Percentiles rank a stretch among this genome's conserved stretches.
Conservation (phyloP, 2,797 vertebrate species). For the Periparus ater region DNA sequence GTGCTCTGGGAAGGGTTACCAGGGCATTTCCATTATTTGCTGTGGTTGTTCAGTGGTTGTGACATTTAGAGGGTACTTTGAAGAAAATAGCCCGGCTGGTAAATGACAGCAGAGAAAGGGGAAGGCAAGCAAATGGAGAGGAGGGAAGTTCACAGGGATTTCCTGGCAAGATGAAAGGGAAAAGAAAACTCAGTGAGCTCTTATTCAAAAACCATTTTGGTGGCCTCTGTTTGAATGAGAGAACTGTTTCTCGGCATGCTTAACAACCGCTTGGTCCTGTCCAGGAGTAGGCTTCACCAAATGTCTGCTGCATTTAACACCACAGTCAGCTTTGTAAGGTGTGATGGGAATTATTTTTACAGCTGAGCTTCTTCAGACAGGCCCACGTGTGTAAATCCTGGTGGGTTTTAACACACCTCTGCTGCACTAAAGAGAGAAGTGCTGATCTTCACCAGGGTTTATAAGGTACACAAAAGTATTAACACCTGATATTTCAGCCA, state of each 20-base stretch:
- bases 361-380: slow-evolving; percentile 32
- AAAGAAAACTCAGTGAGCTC: slow-evolving; percentile 17
- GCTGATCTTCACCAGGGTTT: neutral
- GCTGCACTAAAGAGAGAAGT: neutral
- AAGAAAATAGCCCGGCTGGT: slow-evolving; percentile 46
- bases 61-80: slow-evolving; percentile 64
- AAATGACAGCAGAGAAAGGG: slow-evolving; percentile 56
- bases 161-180: slow-evolving; percentile 54
- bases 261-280: neutral
- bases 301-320: slow-evolving; percentile 46
- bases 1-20: slow-evolving; percentile 30
- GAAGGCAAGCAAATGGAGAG: slow-evolving; percentile 60
- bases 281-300: neutral
- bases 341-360: slow-evolving; percentile 61
- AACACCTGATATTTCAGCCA: neutral
- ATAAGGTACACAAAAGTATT: neutral
- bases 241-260: neutral
- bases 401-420: neutral
- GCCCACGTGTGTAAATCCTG: neutral
- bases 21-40: slow-evolving; percentile 61
- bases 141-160: slow-evolving; percentile 56
- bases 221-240: slow-evolving; percentile 14
- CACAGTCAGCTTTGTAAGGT: neutral
- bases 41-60: slow-evolving; percentile 35
- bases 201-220: slow-evolving; percentile 50